Evolutionary conservation across 2,113 vertebrate species (phyloP), one percentile per base, ranked within the genome.

Genomic region (Corythornis cristatus): DNA sequence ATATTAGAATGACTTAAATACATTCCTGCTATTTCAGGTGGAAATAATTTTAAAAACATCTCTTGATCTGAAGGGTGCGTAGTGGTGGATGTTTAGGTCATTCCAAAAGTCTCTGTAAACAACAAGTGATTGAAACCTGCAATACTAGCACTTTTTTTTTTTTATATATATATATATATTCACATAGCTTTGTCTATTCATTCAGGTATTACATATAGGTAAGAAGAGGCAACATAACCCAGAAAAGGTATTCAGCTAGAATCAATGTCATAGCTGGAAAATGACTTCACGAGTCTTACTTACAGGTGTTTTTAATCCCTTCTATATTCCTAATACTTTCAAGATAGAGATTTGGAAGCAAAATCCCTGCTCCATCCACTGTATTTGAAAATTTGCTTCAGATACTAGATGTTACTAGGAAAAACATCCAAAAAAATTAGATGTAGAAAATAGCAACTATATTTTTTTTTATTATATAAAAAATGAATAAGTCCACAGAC

Each of bases 81-180:
- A 15, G 21, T 43, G 19, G 21, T 43, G 5, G 23, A 58, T 50
- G 21, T 40, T 16, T 35, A 57, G 23, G 33, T 45, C 21, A 40
- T 42, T 45, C 29, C 11, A 45, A 86, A 76, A 75, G 20, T 17
- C n/a, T 68, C 18, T 56, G 35, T 37, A 75, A 62, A 65, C 6
- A 16, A 71, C 2, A 0, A 0, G 28, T 35, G 45, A 33, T 3
- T 25, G 20, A 40, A 65, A n/a, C 6, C 12, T 35, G 19, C 9
- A 65, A 51, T 50, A 53, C 29, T 40, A 33, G 11, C 7, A 7
- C 9, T 73, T 61, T 22, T 18, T 54, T 64, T 37, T 72, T 42
- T 37, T 54, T 64, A n/a, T 37, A 66, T 42, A 6, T 33, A 33
- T 33, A 33, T 33, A 33, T 33, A 26, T 35, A 54, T 16, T 60